Conservation (phyloP, 2,797 vertebrate genomes). For the Acanthurus lineatus region DNA sequence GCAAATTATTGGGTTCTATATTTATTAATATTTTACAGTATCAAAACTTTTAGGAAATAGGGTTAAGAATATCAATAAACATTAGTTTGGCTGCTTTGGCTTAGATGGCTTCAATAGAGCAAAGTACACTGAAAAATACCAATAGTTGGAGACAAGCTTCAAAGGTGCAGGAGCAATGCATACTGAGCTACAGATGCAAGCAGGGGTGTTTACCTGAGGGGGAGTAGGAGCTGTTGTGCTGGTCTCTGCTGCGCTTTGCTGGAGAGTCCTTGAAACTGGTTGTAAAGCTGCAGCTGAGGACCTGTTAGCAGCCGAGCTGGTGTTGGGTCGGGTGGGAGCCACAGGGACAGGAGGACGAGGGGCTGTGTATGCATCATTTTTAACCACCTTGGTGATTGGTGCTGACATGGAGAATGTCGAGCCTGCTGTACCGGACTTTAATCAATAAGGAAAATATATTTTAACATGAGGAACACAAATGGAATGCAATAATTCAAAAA, state of each 20-base stretch:
- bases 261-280: conserved; percentile 91
- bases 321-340: conserved; percentile 75
- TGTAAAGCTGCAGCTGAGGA: conserved; percentile 79
- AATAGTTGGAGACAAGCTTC: too few species aligned
- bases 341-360: conserved; percentile 80
- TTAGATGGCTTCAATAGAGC: too few species aligned
- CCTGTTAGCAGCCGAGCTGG: conserved; percentile 58
- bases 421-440: conserved; percentile 84
- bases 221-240: conserved; percentile 61
- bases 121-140: too few species aligned
- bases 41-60: too few species aligned
- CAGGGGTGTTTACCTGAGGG: conserved; percentile 65
- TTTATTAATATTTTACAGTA: too few species aligned
- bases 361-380: conserved; percentile 95
- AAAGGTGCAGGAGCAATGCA: neutral
- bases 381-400: conserved; percentile 97
- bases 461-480: neutral
- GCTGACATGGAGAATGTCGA: conserved; percentile 89
- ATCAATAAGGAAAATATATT: neutral
- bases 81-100: too few species aligned
- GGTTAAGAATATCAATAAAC: too few species aligned
- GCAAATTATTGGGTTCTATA: too few species aligned
- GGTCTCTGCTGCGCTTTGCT: conserved; percentile 82
- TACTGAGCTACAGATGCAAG: neutral
- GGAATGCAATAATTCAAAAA: neutral